A percentile compares a stretch with the other conserved stretches of the same genome.
phyloP scores from a whole-genome alignment of 2,797 vertebrate species.

The Halcyon leucocephala region DNA sequence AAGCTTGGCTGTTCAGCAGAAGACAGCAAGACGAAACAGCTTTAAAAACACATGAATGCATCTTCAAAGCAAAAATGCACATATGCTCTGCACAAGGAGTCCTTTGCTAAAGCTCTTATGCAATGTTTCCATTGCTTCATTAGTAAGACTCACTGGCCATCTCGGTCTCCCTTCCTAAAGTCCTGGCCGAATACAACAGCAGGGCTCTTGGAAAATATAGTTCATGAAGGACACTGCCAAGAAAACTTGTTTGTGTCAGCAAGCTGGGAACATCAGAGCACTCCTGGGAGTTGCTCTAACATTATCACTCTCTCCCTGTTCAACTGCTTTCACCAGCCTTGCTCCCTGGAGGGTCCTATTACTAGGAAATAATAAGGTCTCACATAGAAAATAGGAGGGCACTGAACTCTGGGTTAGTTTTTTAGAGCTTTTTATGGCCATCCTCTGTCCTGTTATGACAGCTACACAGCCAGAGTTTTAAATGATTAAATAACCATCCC shows the following conservation, averaged over 20 bases:
- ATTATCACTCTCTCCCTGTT: not conserved
- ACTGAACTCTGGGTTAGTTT: not conserved
- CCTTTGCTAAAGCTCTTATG: not conserved
- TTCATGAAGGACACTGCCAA: not conserved
- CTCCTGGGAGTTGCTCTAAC: not conserved
- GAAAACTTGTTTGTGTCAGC: slow-evolving; percentile 7
- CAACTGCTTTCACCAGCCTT: not conserved
- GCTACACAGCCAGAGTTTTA: not conserved
- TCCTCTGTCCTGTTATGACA: not conserved
- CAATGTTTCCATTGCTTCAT: not conserved
- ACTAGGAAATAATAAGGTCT: not conserved
- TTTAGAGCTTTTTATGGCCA: not conserved
- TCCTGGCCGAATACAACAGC: not conserved
- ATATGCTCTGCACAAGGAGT: not conserved
- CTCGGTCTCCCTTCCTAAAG: not conserved
- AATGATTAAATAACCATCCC: not conserved
- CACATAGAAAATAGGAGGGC: not conserved
- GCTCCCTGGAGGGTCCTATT: not conserved
- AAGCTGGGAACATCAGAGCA: not conserved
- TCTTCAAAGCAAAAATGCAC: not conserved
- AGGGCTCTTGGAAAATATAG: not conserved
- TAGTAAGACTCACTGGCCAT: not conserved
- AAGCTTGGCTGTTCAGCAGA: not conserved
- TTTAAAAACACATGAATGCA: not conserved
- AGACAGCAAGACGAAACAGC: not conserved